Evolutionary conservation across 2,113 vertebrate genomes (phyloP), one percentile per base, ranked within the genome.

Genomic region (Mugil cephalus): DNA sequence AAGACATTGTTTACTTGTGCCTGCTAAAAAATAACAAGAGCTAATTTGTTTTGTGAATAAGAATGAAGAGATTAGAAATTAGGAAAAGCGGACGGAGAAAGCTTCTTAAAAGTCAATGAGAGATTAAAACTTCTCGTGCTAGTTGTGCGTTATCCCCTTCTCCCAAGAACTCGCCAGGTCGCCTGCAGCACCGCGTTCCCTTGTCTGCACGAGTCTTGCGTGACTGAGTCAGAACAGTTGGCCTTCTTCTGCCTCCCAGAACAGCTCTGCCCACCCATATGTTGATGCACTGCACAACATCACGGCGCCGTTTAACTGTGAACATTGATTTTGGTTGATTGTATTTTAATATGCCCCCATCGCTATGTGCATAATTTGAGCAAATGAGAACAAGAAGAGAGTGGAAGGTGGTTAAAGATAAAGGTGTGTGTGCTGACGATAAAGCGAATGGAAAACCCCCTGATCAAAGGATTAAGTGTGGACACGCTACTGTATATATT

Each of bases 151-250:
- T 24, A 13, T 60, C 10, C 9, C 30, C 40, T 51, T 7, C 40
- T 52, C 35, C 46, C 1, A 0, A 40, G 55, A 67, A 58, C 6
- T 55, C 1, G 59, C 46, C 6, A 10, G 42, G 19, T 63, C 6
- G 77, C 80, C 79, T 13, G 63, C 42, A 72, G 69, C 76, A 6
- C 14, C 2, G 21, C n/a, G 15, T 15, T 68, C 42, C 47, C 55
- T 72, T 40, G 12, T 35, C 55, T 35, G 19, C 24, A 5, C 24
- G 48, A 70, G 54, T 34, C 65, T 62, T 52, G 73, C 56, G 14
- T 82, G 72, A 61, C 70, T 30, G 24, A 78, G 67, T 79, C 74
- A 68, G 48, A 86, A 59, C 75, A 76, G 80, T 78, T 71, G 74
- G 74, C 60, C 59, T 83, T 69, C 5, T 74, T 68, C 68, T 61